Percentiles rank a stretch among this genome's conserved stretches.
phyloP scores from a whole-genome alignment of 2,797 vertebrate genomes.

The Martes flavigula region DNA sequence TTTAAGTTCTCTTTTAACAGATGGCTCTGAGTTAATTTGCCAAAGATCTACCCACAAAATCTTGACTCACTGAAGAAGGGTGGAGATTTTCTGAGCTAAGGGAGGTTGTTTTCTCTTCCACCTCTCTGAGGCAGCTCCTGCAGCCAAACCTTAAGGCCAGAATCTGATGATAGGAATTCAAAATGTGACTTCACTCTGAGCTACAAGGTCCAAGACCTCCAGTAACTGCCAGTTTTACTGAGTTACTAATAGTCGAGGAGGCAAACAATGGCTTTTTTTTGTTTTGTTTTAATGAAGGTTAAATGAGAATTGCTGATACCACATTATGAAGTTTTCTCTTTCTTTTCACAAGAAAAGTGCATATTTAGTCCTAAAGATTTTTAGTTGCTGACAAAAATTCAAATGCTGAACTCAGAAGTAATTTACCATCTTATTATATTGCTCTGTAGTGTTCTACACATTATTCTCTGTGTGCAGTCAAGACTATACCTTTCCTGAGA shows the following conservation, averaged over 20 bases:
- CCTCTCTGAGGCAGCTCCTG: neutral
- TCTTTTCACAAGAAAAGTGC: neutral
- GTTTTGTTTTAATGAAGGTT: neutral
- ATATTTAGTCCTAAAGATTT: neutral
- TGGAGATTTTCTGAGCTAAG: slow-evolving; percentile 57
- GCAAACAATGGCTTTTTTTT: neutral
- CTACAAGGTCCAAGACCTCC: neutral
- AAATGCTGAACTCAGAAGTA: neutral
- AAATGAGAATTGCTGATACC: neutral
- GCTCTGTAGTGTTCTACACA: neutral
- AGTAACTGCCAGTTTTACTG: neutral
- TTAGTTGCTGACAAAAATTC: neutral
- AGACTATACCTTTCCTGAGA: neutral
- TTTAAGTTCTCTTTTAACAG: slow-evolving; percentile 49
- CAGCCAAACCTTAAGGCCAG: neutral
- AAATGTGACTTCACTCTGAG: slow-evolving; percentile 17
- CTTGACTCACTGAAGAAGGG: slow-evolving; percentile 44
- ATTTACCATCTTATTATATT: neutral
- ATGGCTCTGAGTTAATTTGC: slow-evolving; percentile 58
- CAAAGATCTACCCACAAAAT: slow-evolving; percentile 44
- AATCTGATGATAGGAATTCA: slow-evolving; percentile 43
- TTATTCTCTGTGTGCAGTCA: neutral
- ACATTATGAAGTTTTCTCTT: neutral
- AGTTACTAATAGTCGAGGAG: neutral
- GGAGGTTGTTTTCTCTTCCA: slow-evolving; percentile 22